Evolutionary conservation across 1,140 invertebrate genomes (phyloP), one percentile per base, ranked within the genome.

Genomic region (Odontomachus brunneus): DNA sequence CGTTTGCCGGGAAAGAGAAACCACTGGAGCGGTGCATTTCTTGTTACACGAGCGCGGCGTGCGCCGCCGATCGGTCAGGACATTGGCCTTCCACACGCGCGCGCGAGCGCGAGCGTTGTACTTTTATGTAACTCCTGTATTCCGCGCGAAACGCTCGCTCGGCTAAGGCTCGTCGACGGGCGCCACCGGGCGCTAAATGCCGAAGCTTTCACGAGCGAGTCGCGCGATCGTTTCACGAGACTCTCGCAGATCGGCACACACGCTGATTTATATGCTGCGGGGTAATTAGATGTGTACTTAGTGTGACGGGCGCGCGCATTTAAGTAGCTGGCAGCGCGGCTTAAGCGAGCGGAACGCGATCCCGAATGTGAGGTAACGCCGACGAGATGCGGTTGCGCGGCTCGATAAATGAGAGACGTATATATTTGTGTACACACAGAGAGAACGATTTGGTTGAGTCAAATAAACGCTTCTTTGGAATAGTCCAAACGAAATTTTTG

Each of bases 11-110:
- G 75, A 80, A 71, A 75, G 71, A 60, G 73, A 88, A 78, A 87
- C 51, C 24, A 48, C 75, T 72, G 33, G 75, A 55, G 48, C 60
- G 48, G 71, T 72, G 55, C 72, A 69, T 75, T 83, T 89, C 76
- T 89, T 83, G 81, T 90, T 87, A 86, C 80, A 84, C 78, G 83
- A 83, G 57, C 67, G n/a, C 24, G 19, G 17, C 72, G 78, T 73
- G 15, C 57, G 29, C 51, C 38, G 48, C 60, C 63, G 74, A 83
- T 83, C 81, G 81, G 73, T 81, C 89, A 92, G 92, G 92, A 93
- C 92, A 93, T 93, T 93, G 92, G 91, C 92, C 92, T 93, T 93
- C 91, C 87, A 88, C 87, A 78, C n/a, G n/a, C n/a, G 85, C 62
- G 55, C 60, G 83, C 33, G 71, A 33, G 59, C 57, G 59, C 48